Evolutionary conservation across 2,888 invertebrate species (phyloP), one percentile per base, ranked within the genome.

Genomic region (Vandiemenella viatica): DNA sequence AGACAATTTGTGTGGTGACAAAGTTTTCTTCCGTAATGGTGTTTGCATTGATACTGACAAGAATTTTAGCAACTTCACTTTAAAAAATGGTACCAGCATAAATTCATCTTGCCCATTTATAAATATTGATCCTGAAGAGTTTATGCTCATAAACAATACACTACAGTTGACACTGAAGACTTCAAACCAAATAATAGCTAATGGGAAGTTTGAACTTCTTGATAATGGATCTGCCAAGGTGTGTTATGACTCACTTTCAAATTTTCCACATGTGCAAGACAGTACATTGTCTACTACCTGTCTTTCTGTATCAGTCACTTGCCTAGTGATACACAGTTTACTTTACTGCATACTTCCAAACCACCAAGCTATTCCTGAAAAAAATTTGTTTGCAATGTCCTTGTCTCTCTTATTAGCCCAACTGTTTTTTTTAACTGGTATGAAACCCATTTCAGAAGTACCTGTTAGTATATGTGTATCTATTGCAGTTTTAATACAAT

Each of bases 351-450:
- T 58, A 5, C 50, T 62, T 4, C 60, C 62, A 10, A 60, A 63
- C 48, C 52, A 62, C 47, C 57, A 64, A 41, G 69, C 67, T 56
- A 56, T 65, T 3, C 67, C 67, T 0, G 68, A 67, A 4, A 65
- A 63, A 51, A 67, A 65, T 48, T 53, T 68, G 10, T 56, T 67
- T 38, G 62, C 63, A 22, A 56, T 69, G n/a, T 60, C 64, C 1
- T 51, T 59, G 38, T 58, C 64, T 5, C 58, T 70, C 5, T 61
- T 69, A 48, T 44, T 65, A 21, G 66, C 63, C 0, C 67, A 69
- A 49, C 43, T 65, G 3, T 50, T 46, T 6, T 49, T 55, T 23
- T 43, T 52, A 15, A 13, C 50, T 2, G 53, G 50, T n/a, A 26
- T 48, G 8, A 37, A 43, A 10, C 49, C 51, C 7, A 8, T 22